A percentile compares a stretch with the other conserved stretches of the same genome.
Evolutionary conservation across 2,888 invertebrate species (phyloP).

Genomic region (Hartigia nigra): DNA sequence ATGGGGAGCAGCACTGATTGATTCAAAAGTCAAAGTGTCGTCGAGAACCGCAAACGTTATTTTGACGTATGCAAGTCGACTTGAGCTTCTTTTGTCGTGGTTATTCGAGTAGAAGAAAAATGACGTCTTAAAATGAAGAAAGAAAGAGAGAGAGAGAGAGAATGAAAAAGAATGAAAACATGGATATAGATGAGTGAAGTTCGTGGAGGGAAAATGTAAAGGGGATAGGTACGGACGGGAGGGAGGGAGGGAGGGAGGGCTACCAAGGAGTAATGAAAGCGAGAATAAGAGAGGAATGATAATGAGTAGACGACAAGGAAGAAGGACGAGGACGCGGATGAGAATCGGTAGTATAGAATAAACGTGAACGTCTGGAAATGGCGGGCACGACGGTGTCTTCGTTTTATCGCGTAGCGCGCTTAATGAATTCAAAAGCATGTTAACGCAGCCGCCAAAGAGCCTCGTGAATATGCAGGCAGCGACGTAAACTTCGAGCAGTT

Average conservation of each 20-base stretch:
- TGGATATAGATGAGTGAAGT: background rate
- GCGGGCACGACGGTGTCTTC: slow-evolving; percentile 29
- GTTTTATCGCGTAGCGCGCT: slow-evolving; percentile 39
- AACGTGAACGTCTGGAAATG: background rate
- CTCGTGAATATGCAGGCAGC: slow-evolving; percentile 41
- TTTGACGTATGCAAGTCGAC: background rate
- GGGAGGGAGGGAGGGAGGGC: slow-evolving; percentile 8
- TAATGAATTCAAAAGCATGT: slow-evolving; percentile 46
- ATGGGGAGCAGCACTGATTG: background rate
- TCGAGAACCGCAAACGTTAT: background rate
- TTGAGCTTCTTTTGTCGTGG: too few species aligned
- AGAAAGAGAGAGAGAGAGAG: too few species aligned
- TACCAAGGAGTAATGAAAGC: background rate
- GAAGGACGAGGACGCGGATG: background rate
- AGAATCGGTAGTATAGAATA: background rate
- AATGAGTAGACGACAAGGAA: slow-evolving; percentile 7
- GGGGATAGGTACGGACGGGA: background rate
- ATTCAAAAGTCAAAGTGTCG: background rate
- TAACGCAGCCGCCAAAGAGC: slow-evolving; percentile 40
- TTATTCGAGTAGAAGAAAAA: too few species aligned
- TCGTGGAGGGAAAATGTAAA: slow-evolving; percentile 1
- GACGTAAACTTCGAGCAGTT: slow-evolving; percentile 43
- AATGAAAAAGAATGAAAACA: background rate
- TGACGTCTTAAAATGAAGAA: too few species aligned
- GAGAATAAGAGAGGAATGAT: slow-evolving; percentile 10